Base-by-base conservation (phyloP, 1,140 invertebrate genomes). In the Drosophila baimaii region DNA sequence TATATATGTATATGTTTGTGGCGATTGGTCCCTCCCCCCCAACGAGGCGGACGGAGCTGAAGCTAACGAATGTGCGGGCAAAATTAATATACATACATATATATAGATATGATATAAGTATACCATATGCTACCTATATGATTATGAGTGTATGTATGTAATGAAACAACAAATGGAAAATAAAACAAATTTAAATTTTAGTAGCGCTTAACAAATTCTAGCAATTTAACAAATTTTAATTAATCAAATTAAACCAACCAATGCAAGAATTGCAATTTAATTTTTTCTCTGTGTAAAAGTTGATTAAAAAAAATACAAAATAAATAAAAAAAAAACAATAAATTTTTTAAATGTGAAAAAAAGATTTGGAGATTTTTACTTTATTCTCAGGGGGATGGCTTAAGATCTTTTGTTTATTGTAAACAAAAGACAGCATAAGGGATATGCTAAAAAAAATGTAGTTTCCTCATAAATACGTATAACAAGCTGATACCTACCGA, bases 191-290 rank as follows among this genome's bases (percentile, higher is more conserved):
- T 89, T 89, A 89, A 89, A 89, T 82, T 89, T 89, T 89, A 89
- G 84, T 89, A 89, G 84, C 84, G 84, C 84, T 89, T 89, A 88
- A 88, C 84, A 88, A 88, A 88, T 88, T 88, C 84, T 88, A 88
- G 84, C 84, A 88, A 88, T 83, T 88, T 89, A 88, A 88, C 84
- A 88, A 88, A 88, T 88, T 88, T 88, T 88, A 84, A 88, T 89
- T 89, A 88, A 89, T 89, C 84, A 89, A 88, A 89, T 84, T 78
- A 83, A 71, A 79, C 68, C 73, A 82, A 76, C 71, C 79, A 89
- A 83, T 73, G 68, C 79, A 89, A 89, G 41, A 78, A 80, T 58
- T 89, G 80, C 77, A 89, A 86, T 80, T 82, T 80, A 66, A 88
- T 77, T 88, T 79, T 86, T 83, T 89, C 84, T 88, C 84, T 89